Base-by-base conservation (phyloP, 2,888 invertebrate species). In the Xestia ashworthii region DNA sequence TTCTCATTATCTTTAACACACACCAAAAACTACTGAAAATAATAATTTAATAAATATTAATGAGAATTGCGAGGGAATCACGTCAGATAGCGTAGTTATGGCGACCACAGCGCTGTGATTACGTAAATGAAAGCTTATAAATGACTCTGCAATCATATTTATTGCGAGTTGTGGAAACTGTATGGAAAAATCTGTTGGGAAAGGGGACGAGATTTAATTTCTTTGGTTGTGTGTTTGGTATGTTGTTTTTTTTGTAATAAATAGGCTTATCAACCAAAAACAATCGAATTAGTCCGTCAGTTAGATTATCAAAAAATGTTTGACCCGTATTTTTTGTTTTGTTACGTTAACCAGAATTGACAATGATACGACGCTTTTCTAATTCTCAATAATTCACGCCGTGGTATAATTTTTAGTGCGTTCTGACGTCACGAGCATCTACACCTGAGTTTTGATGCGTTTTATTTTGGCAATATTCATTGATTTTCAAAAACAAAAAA, bases 71-170 rank as follows among this genome's bases (percentile, higher is more conserved):
- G 50, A 16, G 32, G 55, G 74, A 82, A 80, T 83, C 81, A 76
- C 76, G 71, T 78, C 76, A 14, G 68, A 72, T 71, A 46, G 55
- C 19, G 72, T 65, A 71, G 53, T 83, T 16, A 41, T 25, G 64
- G 64, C 41, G 44, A 32, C 72, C 85, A 88, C 87, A 84, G 84
- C 81, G 71, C 67, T 66, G 83, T 87, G 88, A 89, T 90, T 91
- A 90, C 89, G 87, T 85, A 80, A 82, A 91, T 88, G 80, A 85
- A 78, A 81, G 77, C 85, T 89, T 87, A 55, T 90, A 92, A 82
- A 84, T 78, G 87, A 78, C 81, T 71, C 77, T 84, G 84, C 81
- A 77, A 76, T 82, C 55, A 32, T 88, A 87, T 90, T 91, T 89
- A 87, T 88, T 74, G 74, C 38, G 16, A 19, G 8, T 19, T 8